Evolutionary conservation across 2,797 vertebrate species (phyloP).

Genomic region (Pagetopsis macropterus): DNA sequence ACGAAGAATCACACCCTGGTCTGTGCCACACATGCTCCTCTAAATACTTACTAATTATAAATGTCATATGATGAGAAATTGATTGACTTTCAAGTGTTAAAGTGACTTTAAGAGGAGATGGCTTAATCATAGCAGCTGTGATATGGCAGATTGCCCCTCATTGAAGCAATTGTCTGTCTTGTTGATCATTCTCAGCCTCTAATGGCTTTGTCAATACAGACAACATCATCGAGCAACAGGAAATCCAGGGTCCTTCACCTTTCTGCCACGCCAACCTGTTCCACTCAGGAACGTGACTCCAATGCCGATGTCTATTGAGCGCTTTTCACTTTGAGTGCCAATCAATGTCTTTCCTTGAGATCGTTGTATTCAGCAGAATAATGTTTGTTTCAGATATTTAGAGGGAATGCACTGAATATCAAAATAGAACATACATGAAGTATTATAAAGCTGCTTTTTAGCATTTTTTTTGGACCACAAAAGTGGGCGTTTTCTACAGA

Average conservation of each 20-base stretch:
- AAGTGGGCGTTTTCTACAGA: background rate
- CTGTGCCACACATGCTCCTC: too few species aligned
- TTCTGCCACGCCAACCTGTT: conserved; percentile 20
- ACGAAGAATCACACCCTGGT: conserved; percentile 6
- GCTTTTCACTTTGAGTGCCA: conserved; percentile 17
- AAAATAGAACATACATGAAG: background rate
- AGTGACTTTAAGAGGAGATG: background rate
- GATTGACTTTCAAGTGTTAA: background rate
- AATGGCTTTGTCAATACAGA: conserved; percentile 72
- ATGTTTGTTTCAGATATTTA: background rate
- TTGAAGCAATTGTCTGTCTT: conserved; percentile 52
- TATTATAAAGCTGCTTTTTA: background rate
- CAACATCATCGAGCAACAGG: conserved; percentile 47
- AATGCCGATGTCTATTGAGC: conserved; percentile 46
- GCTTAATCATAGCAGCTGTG: conserved; percentile 7
- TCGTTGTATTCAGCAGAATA: conserved; percentile 4
- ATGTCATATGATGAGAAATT: background rate
- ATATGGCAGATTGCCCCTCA: conserved; percentile 26
- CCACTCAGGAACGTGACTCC: conserved; percentile 31
- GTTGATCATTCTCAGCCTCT: conserved; percentile 58
- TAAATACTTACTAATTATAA: background rate
- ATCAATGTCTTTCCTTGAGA: background rate
- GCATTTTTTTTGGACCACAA: background rate
- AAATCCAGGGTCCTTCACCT: conserved; percentile 60
- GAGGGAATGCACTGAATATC: background rate